Evolutionary conservation across 2,888 invertebrate species (phyloP).

Genomic region (Unio pictorum): DNA sequence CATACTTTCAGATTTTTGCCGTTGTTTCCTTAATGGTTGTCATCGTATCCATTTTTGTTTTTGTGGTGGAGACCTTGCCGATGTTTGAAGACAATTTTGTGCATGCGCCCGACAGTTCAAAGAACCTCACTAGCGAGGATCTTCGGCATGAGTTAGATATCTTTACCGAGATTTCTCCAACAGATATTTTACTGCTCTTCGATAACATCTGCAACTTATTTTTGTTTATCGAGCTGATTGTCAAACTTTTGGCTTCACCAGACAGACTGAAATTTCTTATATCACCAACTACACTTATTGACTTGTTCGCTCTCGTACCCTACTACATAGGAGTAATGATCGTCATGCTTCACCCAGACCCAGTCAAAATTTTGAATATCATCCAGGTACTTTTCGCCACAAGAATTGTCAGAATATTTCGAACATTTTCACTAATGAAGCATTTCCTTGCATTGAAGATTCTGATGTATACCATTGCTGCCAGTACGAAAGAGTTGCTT

Average conservation of each 20-base stretch:
- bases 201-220: conserved; percentile 32
- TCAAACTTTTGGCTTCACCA: conserved; percentile 30
- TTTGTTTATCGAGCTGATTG: conserved; percentile 28
- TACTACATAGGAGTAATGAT: conserved; percentile 18
- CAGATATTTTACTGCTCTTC: conserved; percentile 21
- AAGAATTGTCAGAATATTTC: conserved; percentile 27
- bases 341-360: conserved; percentile 23
- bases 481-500: conserved; percentile 33
- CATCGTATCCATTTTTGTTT: conserved; percentile 26
- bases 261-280: conserved; percentile 16
- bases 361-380: conserved; percentile 17
- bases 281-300: conserved; percentile 23
- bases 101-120: conserved; percentile 13
- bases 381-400: conserved; percentile 23
- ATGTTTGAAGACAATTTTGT: conserved; percentile 19
- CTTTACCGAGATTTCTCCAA: conserved; percentile 18
- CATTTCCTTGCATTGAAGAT: conserved; percentile 36
- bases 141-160: conserved; percentile 22
- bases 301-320: conserved; percentile 23
- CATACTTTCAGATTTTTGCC: conserved; percentile 26
- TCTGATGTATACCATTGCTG: conserved; percentile 34
- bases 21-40: conserved; percentile 22
- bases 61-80: conserved; percentile 30
- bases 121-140: conserved; percentile 20
- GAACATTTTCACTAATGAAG: conserved; percentile 30